Conservation (phyloP, 2,113 vertebrate genomes). For the Athene noctua region DNA sequence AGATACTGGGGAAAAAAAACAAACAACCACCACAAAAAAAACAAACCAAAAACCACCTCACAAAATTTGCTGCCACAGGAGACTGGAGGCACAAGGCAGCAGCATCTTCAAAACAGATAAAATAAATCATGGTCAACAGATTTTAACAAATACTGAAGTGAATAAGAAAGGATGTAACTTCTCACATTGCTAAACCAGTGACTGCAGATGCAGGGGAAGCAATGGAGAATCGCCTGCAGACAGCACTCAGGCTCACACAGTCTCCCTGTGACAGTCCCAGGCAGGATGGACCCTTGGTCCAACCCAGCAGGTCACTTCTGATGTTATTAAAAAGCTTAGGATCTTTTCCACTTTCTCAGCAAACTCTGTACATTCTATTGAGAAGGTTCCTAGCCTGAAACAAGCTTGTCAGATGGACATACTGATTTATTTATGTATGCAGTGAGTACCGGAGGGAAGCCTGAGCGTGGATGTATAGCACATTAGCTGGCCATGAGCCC, state of each 20-base stretch:
- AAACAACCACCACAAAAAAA: too few species aligned
- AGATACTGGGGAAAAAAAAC: background rate
- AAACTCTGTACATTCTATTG: rapidly evolving
- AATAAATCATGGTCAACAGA: background rate
- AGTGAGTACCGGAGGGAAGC: background rate
- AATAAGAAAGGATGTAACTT: background rate
- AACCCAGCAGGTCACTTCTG: background rate
- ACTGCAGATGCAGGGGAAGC: background rate
- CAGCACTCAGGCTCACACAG: background rate
- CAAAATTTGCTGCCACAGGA: background rate
- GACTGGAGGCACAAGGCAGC: background rate
- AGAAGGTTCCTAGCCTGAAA: background rate
- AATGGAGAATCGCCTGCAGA: rapidly evolving
- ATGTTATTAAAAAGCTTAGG: background rate
- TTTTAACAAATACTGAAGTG: background rate
- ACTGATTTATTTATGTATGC: background rate
- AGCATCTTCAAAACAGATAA: background rate
- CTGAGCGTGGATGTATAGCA: background rate
- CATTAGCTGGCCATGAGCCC: background rate
- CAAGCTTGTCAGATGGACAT: background rate
- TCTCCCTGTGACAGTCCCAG: background rate
- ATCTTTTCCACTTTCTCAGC: background rate
- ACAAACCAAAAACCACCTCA: too few species aligned
- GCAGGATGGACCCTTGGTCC: background rate
- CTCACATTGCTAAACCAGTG: background rate